These are phyloP conservation scores for Thryonomys swinderianus DNA, from an alignment of 2,113 vertebrate species.

Conservation along the genomic window DNA sequence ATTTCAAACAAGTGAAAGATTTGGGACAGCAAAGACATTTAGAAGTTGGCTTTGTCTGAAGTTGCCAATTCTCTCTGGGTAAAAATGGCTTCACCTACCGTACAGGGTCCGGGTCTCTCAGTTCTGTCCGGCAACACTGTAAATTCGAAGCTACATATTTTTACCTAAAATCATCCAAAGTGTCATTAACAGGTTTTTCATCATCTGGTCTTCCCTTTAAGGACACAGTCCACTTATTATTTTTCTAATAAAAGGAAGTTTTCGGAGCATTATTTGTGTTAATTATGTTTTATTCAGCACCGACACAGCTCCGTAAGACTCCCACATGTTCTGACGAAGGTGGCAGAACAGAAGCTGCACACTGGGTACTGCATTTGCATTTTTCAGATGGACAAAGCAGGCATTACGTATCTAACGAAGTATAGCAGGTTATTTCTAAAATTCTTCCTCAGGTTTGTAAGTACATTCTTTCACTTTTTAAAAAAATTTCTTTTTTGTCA, in stretches of 20 bases:
- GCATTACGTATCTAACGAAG: background rate
- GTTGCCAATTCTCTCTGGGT: conserved; percentile 32
- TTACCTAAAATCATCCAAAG: conserved; percentile 27
- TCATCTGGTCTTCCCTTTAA: background rate
- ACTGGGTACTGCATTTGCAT: background rate
- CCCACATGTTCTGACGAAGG: background rate
- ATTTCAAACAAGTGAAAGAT: conserved; percentile 25
- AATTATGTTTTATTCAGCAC: background rate
- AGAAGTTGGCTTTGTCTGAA: conserved; percentile 51
- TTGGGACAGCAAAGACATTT: background rate
- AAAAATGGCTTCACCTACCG: conserved; percentile 47
- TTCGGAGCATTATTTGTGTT: background rate
- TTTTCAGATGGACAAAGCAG: background rate
- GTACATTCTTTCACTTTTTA: background rate
- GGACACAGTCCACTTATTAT: background rate
- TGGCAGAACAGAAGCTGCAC: background rate
- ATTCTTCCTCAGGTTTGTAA: background rate
- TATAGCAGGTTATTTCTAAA: background rate
- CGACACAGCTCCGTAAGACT: background rate
- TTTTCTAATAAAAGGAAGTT: background rate
- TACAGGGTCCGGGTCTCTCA: conserved; percentile 10
- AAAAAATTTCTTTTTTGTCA: background rate
- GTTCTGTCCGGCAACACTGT: background rate
- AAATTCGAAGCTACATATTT: conserved; percentile 40
- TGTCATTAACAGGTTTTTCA: background rate